Evolutionary conservation across 2,797 vertebrate species (phyloP), one percentile per base, ranked within the genome.

Genomic region (Ctenopoma kingsleyae): DNA sequence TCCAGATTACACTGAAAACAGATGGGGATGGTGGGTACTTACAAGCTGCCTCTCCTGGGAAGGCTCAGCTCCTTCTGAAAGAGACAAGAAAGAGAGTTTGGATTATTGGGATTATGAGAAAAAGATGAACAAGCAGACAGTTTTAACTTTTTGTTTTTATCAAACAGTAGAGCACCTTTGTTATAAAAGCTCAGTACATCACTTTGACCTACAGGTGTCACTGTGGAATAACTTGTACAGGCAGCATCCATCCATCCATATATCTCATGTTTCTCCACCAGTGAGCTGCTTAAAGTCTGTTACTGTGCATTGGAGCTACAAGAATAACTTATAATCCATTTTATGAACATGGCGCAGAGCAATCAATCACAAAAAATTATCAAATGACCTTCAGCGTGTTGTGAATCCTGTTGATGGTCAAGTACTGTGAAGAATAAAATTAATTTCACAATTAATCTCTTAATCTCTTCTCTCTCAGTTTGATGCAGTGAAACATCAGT

Each of bases 11-110:
- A 49, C 17, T 0, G 1, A 13, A 47, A 19, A 38, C 22, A 56
- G 19, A 76, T 6, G 3, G 62, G 20, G 53, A 32, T 23, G 54
- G 52, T 71, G 67, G 73, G 74, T 95, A 95, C 94, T 95, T 87
- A 95, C 94, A 95, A 95, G 73, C 94, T 95, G 88, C 94, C 94
- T 88, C 94, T 89, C 80, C 94, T 84, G 44, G 94, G 94, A 87
- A 95, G 93, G 48, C 94, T 95, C 77, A 95, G 89, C 89, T 95
- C 94, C 90, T 95, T 95, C 94, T 95, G 94, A 47, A 93, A 93
- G 53, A 91, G 4, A 81, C 6, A 77, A 82, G 2, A 85, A 0
- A 71, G 3, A 67, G 1, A 36, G 0, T 27, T 51, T 32, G 23
- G 27, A 7, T 48, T 8, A 10, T 32, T 23, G 11, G 16, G 7